phyloP scores from a whole-genome alignment of 2,888 invertebrate species.

The Cryptus armator region DNA sequence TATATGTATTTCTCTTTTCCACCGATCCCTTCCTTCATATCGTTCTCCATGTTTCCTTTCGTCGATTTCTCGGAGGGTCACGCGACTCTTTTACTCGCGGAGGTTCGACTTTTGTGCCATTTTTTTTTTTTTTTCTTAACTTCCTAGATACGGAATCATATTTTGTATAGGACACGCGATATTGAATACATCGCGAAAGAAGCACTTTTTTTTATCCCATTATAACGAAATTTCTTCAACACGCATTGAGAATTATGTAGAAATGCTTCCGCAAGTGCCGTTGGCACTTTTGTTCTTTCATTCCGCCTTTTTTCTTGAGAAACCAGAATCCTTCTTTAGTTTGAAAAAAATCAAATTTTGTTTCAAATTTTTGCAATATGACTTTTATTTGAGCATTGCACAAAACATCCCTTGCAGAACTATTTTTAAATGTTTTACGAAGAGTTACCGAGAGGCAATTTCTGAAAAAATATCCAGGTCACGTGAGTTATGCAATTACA shows the following conservation, averaged over 20 bases:
- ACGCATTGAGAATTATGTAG: not conserved
- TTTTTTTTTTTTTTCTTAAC: not conserved
- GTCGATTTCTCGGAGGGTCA: constrained; percentile 51
- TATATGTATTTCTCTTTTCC: constrained; percentile 20
- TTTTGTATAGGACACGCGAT: not conserved
- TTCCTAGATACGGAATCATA: constrained; percentile 1
- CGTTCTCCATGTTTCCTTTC: constrained; percentile 16
- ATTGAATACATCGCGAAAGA: not conserved
- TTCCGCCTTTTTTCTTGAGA: too few species aligned
- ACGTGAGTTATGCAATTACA: not conserved
- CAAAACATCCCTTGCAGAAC: too few species aligned
- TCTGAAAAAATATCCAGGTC: constrained; percentile 3
- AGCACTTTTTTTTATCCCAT: not conserved
- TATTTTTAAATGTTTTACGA: too few species aligned
- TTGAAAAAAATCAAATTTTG: too few species aligned
- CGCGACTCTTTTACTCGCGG: constrained; percentile 42
- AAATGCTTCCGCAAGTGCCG: not conserved
- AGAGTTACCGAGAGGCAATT: too few species aligned
- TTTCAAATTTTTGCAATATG: too few species aligned
- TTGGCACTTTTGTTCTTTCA: not conserved
- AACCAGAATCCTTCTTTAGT: too few species aligned
- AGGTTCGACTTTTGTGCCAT: constrained; percentile 31
- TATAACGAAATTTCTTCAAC: not conserved
- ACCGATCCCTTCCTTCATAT: not conserved
- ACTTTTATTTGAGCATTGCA: too few species aligned